These are phyloP conservation scores for Scophthalmus maximus DNA, from an alignment of 2,113 vertebrate species.

Conservation along the genomic window DNA sequence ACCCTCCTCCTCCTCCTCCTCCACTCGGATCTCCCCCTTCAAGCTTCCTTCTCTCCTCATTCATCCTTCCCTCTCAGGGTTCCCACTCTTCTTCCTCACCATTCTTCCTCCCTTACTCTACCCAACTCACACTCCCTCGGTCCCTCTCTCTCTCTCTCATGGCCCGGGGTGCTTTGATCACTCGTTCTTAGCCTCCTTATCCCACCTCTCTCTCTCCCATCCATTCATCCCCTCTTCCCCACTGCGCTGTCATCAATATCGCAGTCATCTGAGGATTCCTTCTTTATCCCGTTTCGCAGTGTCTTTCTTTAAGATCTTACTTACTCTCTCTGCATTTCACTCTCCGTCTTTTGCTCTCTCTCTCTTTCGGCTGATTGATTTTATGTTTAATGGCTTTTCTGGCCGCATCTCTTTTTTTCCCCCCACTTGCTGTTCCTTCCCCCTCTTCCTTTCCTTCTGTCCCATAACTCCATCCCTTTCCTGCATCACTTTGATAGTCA, in stretches of 20 bases:
- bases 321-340: conserved; percentile 48
- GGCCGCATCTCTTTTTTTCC: conserved; percentile 55
- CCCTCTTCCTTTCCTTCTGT: conserved; percentile 49
- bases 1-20: no score
- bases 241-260: conserved; percentile 80
- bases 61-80: conserved; percentile 22
- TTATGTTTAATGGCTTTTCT: conserved; percentile 75
- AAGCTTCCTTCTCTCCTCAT: conserved; percentile 14
- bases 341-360: conserved; percentile 5
- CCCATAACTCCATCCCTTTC: conserved; percentile 67
- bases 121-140: conserved; percentile 5
- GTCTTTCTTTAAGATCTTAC: conserved; percentile 68
- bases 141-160: conserved; percentile 45
- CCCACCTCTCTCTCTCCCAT: conserved; percentile 52
- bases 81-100: conserved; percentile 1
- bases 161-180: conserved; percentile 74
- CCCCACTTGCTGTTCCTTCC: conserved; percentile 20
- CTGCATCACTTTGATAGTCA: conserved; percentile 73
- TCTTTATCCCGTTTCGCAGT: conserved; percentile 69
- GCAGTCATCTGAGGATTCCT: conserved; percentile 75
- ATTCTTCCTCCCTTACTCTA: conserved; percentile 5
- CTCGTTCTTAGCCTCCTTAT: conserved; percentile 68
- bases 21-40: no score
- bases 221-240: conserved; percentile 67
- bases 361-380: conserved; percentile 73